phyloP scores from a whole-genome alignment of 2,113 vertebrate species.

The Petroica traversi region DNA sequence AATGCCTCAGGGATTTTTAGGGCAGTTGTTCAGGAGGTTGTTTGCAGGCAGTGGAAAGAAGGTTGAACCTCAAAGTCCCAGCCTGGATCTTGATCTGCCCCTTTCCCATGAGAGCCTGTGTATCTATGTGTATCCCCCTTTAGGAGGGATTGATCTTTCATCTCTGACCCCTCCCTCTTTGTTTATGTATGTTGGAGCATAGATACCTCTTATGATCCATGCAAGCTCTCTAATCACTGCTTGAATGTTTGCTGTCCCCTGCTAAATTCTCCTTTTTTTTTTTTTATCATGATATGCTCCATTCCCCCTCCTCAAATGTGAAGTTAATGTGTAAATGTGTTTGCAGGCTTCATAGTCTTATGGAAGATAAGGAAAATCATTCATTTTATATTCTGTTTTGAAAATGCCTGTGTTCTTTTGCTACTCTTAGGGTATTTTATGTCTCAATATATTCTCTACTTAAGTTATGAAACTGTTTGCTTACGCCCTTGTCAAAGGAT shows the following conservation, averaged over 20 bases:
- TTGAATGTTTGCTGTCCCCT: background rate
- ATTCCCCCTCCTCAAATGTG: background rate
- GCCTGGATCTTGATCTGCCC: background rate
- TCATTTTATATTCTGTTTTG: background rate
- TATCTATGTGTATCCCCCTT: background rate
- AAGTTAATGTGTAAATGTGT: background rate
- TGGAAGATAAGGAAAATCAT: background rate
- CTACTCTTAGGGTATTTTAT: background rate
- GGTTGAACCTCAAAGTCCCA: rapidly evolving
- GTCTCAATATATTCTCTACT: background rate
- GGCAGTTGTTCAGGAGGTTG: background rate
- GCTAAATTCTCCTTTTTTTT: background rate
- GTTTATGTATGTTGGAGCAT: background rate
- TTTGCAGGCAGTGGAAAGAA: background rate
- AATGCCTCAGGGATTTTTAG: background rate
- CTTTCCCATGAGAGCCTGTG: background rate
- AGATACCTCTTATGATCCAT: background rate
- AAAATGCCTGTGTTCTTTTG: background rate
- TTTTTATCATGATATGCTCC: background rate
- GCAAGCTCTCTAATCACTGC: background rate
- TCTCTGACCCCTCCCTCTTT: background rate
- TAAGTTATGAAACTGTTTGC: slow-evolving; percentile 5
- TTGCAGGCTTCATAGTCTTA: background rate
- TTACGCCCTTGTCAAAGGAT: background rate
- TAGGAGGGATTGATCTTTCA: background rate